Base-by-base conservation (phyloP, 2,113 vertebrate species). In the Oxygymnocypris stewartii region DNA sequence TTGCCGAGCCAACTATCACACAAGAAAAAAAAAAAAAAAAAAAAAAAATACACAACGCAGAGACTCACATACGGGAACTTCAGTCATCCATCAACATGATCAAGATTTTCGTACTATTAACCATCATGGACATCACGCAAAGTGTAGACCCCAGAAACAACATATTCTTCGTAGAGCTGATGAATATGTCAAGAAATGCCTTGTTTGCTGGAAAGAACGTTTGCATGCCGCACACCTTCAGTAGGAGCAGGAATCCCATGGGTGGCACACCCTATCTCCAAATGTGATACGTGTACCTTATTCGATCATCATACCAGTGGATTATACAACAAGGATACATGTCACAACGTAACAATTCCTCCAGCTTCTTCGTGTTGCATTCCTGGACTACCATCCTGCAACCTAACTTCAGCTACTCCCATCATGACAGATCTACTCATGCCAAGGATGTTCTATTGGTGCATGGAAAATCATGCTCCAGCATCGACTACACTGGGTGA, bases 1-100 rank as follows among this genome's bases (percentile, higher is more conserved):
- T 4, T 51, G 2, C 49, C 49, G 4, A 51, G 49, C 49, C 49
- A 51, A 51, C 13, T 51, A 11, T 51, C 49, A 49, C 11, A 0
- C 10, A 49, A 49, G 47, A 51, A 35, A 1, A 6, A 1, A 69
- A 69, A 69, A 6, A 4, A 35, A n/a, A n/a, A n/a, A n/a, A n/a
- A n/a, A n/a, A n/a, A n/a, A n/a, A n/a, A n/a, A 13, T 14, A 16
- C 25, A 31, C 28, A 12, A 69, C 1, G 42, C 49, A 51, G 49
- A 51, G 49, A 51, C 14, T 51, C 49, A 51, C 13, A 51, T 71
- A 83, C 81, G 42, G 3, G 7, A 71, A 9, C 25, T 51, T 47
- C 63, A 71, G 63, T 69, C 63, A 83, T 83, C n/a, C 63, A 83
- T 83, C 81, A 83, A 51, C 81, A 83, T 83, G 81, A 71, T 71